These are phyloP conservation scores for Enteromius paludinosus DNA, from an alignment of 2,797 vertebrate genomes.

Conservation along the genomic window DNA sequence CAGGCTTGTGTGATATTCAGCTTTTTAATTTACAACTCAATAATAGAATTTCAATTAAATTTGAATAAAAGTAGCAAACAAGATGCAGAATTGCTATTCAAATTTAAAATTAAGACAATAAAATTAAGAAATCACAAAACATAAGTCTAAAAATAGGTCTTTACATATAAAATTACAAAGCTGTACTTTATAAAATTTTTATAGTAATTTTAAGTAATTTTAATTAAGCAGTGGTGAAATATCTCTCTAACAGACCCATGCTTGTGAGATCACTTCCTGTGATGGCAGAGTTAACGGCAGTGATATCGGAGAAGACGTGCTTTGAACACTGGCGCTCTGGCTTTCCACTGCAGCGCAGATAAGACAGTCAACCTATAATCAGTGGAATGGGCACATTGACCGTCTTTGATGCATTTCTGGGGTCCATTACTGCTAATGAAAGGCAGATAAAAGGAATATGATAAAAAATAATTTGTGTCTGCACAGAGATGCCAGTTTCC, in stretches of 20 bases:
- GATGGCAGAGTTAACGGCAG: neutral
- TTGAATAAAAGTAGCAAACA: neutral
- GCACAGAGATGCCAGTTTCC: slow-evolving; percentile 31
- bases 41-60: neutral
- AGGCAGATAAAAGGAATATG: slow-evolving; percentile 52
- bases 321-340: neutral
- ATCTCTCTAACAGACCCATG: neutral
- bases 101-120: neutral
- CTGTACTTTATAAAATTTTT: neutral
- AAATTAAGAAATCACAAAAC: neutral
- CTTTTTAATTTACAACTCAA: neutral
- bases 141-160: neutral
- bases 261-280: slow-evolving; percentile 35
- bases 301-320: slow-evolving; percentile 4
- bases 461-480: slow-evolving; percentile 45
- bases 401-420: slow-evolving; percentile 43
- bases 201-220: neutral
- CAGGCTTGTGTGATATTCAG: neutral
- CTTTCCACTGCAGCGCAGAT: slow-evolving; percentile 26
- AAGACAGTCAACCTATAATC: slow-evolving; percentile 41
- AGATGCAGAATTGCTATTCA: neutral
- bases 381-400: slow-evolving; percentile 14
- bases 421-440: slow-evolving; percentile 47
- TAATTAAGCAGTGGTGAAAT: neutral
- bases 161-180: neutral